Conservation (phyloP, 2,888 invertebrate genomes). For the Cataglyphis albicans region DNA sequence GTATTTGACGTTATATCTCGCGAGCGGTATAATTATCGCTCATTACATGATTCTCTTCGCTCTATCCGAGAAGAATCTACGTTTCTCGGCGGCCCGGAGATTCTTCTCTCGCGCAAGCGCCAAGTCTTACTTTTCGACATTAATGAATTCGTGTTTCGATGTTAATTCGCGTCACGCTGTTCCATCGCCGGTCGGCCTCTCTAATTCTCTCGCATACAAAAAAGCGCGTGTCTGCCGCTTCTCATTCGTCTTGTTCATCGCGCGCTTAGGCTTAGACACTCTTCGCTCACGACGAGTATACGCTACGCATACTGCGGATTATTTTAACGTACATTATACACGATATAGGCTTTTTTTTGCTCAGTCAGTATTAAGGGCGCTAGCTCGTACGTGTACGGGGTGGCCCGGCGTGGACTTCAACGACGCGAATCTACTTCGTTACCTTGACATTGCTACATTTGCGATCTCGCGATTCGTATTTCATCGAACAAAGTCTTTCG, state of each 20-base stretch:
- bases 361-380: slow-evolving; percentile 75
- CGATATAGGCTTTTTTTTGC: slow-evolving; percentile 67
- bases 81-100: not conserved
- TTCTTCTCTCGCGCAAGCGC: not conserved
- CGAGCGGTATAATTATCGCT: not conserved
- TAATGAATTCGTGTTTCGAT: slow-evolving; percentile 39
- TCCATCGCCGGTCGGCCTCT: slow-evolving; percentile 17
- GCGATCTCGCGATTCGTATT: not conserved
- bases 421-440: not conserved
- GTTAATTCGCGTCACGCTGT: slow-evolving; percentile 19
- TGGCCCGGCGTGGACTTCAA: not conserved
- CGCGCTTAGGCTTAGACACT: not conserved
- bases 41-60: not conserved
- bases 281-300: slow-evolving; percentile 38
- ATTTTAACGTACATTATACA: slow-evolving; percentile 55
- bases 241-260: not conserved
- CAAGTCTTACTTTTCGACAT: slow-evolving; percentile 16
- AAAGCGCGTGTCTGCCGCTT: slow-evolving; percentile 2
- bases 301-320: slow-evolving; percentile 36
- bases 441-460: not conserved
- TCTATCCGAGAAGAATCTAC: not conserved
- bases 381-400: slow-evolving; percentile 67
- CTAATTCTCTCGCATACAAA: slow-evolving; percentile 9
- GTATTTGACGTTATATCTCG: not conserved
- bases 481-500: not conserved